A percentile compares a stretch with the other conserved stretches of the same genome.
Evolutionary conservation across 1,140 invertebrate species (phyloP).

Genomic region (Prorops nasuta): DNA sequence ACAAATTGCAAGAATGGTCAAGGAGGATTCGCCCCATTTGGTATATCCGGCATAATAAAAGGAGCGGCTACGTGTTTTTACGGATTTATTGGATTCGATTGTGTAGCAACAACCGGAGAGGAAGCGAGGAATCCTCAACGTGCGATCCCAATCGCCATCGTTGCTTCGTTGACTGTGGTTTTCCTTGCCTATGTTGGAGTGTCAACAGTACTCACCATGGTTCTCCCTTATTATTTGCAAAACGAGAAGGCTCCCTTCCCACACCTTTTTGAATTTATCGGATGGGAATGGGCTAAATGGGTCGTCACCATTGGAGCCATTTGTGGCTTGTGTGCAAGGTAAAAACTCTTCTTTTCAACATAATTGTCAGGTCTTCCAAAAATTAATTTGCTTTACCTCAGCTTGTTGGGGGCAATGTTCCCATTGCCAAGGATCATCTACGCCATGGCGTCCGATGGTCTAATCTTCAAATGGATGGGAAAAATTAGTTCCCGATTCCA

Average conservation of each 20-base stretch:
- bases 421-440: conserved; percentile 82
- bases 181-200: conserved; percentile 88
- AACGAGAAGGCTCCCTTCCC: conserved; percentile 71
- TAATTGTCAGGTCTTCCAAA: no score
- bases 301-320: conserved; percentile 76
- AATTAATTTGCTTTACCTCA: conserved; percentile 49
- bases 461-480: conserved; percentile 75
- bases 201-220: conserved; percentile 82
- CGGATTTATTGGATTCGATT: conserved; percentile 89
- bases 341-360: conserved; percentile 7
- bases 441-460: conserved; percentile 82
- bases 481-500: conserved; percentile 68
- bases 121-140: conserved; percentile 87
- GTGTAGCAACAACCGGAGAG: conserved; percentile 80
- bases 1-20: conserved; percentile 55
- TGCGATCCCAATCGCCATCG: conserved; percentile 85
- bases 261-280: conserved; percentile 68
- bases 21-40: conserved; percentile 83
- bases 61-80: conserved; percentile 90
- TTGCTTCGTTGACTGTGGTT: conserved; percentile 76
- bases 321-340: conserved; percentile 72
- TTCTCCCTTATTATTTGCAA: conserved; percentile 82
- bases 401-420: conserved; percentile 83
- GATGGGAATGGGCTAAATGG: conserved; percentile 71
- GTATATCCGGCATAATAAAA: conserved; percentile 72